Conservation (phyloP, 2,113 vertebrate genomes). For the Uropsilus gracilis region DNA sequence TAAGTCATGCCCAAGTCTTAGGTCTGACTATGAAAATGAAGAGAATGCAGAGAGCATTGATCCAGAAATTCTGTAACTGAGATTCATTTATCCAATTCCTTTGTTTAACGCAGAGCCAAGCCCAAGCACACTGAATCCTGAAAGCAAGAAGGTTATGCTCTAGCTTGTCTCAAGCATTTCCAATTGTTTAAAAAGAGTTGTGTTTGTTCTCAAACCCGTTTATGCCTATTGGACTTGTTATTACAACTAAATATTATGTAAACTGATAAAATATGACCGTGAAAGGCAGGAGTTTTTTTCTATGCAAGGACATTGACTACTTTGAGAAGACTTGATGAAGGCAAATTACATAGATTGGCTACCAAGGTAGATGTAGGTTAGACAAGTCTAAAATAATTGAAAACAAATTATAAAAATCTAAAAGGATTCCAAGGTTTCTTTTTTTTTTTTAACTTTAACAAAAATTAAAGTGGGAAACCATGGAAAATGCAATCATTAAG, state of each 20-base stretch:
- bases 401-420: background rate
- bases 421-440: background rate
- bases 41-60: background rate
- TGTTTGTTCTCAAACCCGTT: background rate
- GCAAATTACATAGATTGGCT: background rate
- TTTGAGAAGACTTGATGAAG: background rate
- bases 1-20: background rate
- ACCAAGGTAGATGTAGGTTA: background rate
- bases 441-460: slow-evolving; percentile 4
- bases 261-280: background rate
- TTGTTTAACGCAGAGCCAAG: background rate
- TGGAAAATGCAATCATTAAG: slow-evolving; percentile 52
- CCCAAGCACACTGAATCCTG: background rate
- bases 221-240: slow-evolving; percentile 4
- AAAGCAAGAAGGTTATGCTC: background rate
- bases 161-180: background rate
- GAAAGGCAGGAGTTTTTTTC: background rate
- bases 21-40: background rate
- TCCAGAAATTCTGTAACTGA: background rate
- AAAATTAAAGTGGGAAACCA: slow-evolving; percentile 34
- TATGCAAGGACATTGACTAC: background rate
- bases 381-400: background rate
- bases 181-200: background rate
- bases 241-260: background rate
- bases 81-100: background rate